Evolutionary conservation across 92 coral and sea anemone species (phyloP).

Genomic region (Zoanthus sansibaricus): DNA sequence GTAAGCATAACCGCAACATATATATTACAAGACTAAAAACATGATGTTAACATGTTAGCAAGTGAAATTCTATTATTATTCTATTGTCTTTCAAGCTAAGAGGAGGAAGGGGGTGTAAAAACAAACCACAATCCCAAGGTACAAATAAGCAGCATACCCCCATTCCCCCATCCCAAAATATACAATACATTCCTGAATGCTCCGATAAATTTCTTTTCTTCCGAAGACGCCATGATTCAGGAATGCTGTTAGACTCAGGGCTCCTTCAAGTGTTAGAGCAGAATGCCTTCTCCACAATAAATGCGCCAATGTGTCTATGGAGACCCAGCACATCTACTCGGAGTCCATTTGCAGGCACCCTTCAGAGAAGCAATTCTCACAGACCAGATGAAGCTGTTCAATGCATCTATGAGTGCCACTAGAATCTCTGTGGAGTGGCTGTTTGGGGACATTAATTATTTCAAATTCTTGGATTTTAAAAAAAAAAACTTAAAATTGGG

Average conservation of each 20-base stretch:
- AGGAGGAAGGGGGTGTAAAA: too few relatives aligned
- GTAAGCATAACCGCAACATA: too few relatives aligned
- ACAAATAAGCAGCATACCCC: too few relatives aligned
- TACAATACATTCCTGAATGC: too few relatives aligned
- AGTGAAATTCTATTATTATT: too few relatives aligned
- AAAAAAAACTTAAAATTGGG: background rate
- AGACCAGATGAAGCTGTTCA: background rate
- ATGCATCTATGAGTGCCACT: background rate
- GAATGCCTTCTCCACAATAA: background rate
- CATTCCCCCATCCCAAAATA: too few relatives aligned
- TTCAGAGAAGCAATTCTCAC: background rate
- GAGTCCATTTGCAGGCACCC: constrained; percentile 9
- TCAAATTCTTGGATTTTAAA: background rate
- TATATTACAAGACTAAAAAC: too few relatives aligned
- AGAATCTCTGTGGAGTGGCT: constrained; percentile 1
- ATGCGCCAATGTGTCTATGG: background rate
- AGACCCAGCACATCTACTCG: background rate
- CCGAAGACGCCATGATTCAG: background rate
- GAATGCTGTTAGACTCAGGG: background rate
- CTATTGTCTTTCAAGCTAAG: too few relatives aligned
- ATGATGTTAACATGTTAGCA: too few relatives aligned
- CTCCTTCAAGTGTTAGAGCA: background rate
- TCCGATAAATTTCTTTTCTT: background rate
- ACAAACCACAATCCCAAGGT: too few relatives aligned
- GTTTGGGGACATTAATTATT: constrained; percentile 13